Conservation (phyloP, 2,113 vertebrate species). For the Pachyramphus minor region DNA sequence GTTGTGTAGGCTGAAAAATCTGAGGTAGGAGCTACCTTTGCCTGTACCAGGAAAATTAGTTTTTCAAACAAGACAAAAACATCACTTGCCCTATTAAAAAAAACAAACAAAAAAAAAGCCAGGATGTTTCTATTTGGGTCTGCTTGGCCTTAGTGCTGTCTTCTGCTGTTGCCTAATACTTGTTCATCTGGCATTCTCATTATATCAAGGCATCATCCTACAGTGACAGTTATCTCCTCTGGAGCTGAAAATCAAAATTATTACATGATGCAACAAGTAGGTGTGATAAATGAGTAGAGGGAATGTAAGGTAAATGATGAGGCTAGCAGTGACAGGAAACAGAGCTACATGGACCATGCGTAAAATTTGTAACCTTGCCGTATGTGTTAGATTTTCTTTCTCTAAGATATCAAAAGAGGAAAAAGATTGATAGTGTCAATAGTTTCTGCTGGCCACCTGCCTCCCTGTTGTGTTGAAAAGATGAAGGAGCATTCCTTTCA, state of each 20-base stretch:
- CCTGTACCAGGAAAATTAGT: background rate
- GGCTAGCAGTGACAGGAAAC: background rate
- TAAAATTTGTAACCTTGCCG: background rate
- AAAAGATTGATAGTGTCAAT: background rate
- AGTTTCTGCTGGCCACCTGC: background rate
- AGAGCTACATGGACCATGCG: background rate
- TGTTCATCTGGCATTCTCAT: background rate
- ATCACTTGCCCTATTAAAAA: background rate
- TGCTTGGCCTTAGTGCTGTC: background rate
- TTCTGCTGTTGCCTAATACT: background rate
- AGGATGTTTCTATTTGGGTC: background rate
- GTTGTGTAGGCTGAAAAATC: background rate
- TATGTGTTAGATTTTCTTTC: background rate
- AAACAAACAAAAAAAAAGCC: background rate
- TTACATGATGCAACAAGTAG: background rate
- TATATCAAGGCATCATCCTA: background rate
- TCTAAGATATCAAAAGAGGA: background rate
- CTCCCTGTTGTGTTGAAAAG: background rate
- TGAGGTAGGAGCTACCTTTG: background rate
- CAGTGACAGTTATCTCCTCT: background rate
- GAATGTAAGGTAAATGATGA: background rate
- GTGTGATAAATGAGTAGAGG: background rate
- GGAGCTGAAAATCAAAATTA: conserved; percentile 18
- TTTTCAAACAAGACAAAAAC: background rate
- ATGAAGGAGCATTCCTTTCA: background rate